These are phyloP conservation scores for Drosophila colorata DNA, from an alignment of 2,888 invertebrate genomes.

Conservation along the genomic window DNA sequence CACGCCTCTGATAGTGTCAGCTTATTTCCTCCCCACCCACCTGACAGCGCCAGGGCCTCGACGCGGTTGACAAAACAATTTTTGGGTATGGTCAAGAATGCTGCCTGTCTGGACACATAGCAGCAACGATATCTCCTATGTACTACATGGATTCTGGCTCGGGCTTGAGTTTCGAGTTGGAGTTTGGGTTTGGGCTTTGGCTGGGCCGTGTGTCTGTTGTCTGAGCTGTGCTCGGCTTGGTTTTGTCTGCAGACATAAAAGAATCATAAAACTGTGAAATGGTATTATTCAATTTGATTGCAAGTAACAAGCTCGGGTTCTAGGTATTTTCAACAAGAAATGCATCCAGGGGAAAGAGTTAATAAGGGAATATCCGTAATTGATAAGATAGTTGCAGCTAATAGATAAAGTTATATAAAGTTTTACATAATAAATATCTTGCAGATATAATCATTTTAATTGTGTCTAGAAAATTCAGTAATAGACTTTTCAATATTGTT, in stretches of 20 bases:
- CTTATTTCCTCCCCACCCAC: conserved; percentile 59
- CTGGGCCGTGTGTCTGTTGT: conserved; percentile 14
- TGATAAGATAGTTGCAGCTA: background rate
- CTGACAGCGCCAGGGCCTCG: conserved; percentile 20
- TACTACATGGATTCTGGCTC: conserved; percentile 49
- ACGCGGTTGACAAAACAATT: conserved; percentile 62
- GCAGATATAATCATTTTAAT: background rate
- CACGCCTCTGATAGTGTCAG: conserved; percentile 57
- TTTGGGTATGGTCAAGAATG: conserved; percentile 84
- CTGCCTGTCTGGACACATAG: conserved; percentile 42
- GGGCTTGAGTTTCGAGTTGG: conserved; percentile 3
- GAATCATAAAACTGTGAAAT: conserved; percentile 77
- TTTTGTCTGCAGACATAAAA: conserved; percentile 60
- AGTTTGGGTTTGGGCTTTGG: conserved; percentile 4
- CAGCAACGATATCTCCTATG: conserved; percentile 29
- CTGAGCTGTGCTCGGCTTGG: conserved; percentile 15
- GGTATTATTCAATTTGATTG: conserved; percentile 72
- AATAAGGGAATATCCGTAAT: background rate
- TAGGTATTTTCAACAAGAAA: conserved; percentile 9
- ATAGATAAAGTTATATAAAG: background rate
- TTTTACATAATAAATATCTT: background rate
- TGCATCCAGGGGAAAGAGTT: background rate
- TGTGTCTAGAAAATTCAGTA: background rate
- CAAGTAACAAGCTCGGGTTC: conserved; percentile 41
- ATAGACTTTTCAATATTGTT: no score